Evolutionary conservation across 2,113 vertebrate species (phyloP), one percentile per base, ranked within the genome.

Genomic region (Gasterosteus nipponicus): DNA sequence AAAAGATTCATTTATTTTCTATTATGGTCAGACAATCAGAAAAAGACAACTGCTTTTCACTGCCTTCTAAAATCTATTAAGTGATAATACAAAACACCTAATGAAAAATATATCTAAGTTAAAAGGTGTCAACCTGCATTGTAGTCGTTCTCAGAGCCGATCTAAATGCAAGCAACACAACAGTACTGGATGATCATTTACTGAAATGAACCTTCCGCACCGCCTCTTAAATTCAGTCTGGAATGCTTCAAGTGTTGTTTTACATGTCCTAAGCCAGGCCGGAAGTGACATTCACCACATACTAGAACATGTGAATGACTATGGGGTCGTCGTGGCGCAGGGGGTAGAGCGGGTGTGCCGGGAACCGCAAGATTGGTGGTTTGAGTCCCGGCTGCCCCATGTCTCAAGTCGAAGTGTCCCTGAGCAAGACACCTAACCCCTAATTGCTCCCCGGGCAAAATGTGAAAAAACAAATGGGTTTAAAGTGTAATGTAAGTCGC

Each of bases 1-100:
- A 91, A 91, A 85, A 84, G 56, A 82, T 69, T 74, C 49, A 75
- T 90, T 90, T 85, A 89, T 89, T 92, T 86, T 82, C 73, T 85
- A 87, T 87, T 75, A 88, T 62, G 70, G 68, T 85, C 79, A 87
- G 86, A 86, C 75, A 87, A 89, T 82, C 75, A 84, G 69, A 90
- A 90, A 86, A 89, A 65, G 54, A 84, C 75, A 91, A 81, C 22
- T 85, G 38, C 22, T 82, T 77, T 80, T 83, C 75, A 69, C 70
- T 60, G 76, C 81, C 73, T 69, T 83, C 85, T 89, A 89, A 67
- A 38, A 62, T 81, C 90, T 92, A 90, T 77, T 66, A 66, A 75
- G 77, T 83, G 70, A 86, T 90, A 84, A 87, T 84, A 91, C 59
- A 89, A 93, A 26, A 89, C 73, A 77, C 51, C 81, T 84, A 82